Base-by-base conservation (phyloP, 2,113 vertebrate species). In the Uria aalge region DNA sequence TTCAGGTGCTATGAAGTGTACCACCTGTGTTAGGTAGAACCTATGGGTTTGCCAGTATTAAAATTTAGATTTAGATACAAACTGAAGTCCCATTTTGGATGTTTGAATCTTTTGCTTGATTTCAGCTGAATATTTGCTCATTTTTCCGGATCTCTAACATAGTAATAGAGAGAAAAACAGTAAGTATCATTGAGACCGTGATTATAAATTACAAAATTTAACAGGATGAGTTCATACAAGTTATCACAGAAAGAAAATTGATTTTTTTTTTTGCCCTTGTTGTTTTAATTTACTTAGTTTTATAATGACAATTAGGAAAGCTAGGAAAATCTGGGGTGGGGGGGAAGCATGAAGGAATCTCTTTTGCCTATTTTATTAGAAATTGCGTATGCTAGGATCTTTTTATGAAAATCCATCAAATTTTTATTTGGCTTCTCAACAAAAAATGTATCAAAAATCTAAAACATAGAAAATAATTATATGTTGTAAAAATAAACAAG, bases 321-420 rank as follows among this genome's bases (percentile, higher is more conserved):
- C 24, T 63, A 71, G 47, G 27, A 79, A 90, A 81, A 71, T 71
- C 3, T 4, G 30, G 18, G 11, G 4, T 1, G 9, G 34, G 56
- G 5, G 57, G 40, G 52, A 77, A 36, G 3, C 4, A 24, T 27
- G 5, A 92, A 75, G 20, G 43, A 84, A 66, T 60, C 8, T 48
- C 12, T 78, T 92, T 83, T 71, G 9, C 32, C 3, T 30, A 0
- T 77, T 85, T 63, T 52, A 5, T 19, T 67, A 62, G 29, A 67
- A 74, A 75, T 14, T 30, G 5, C 0, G 1, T 40, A 19, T 63
- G 1, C 74, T 38, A 63, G 5, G 2, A 50, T 15, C 0, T 84
- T 83, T 52, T 52, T 34, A 22, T 41, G 34, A 4, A 82, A 52
- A 47, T 40, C 12, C 1, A 1, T 67, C 4, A 45, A 21, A 22